These are phyloP conservation scores for Brenthis ino DNA, from an alignment of 2,888 invertebrate genomes.

Conservation along the genomic window DNA sequence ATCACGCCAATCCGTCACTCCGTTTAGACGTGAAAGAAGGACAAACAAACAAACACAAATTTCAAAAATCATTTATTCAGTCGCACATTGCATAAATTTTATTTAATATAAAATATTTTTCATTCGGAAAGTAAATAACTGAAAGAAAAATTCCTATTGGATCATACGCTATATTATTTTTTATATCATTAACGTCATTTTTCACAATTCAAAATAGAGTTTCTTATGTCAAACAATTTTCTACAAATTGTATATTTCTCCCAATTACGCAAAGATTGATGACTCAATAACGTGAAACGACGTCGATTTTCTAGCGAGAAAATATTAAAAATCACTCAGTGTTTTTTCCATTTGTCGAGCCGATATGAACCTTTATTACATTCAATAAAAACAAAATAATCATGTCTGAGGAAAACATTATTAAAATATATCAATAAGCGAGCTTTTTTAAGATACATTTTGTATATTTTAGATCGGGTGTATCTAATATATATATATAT, in stretches of 20 bases:
- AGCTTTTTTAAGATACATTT: too few relatives aligned
- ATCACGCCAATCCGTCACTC: too few relatives aligned
- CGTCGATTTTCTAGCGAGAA: constrained; percentile 28
- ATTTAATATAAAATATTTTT: too few relatives aligned
- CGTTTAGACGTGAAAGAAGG: too few relatives aligned
- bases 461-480: too few relatives aligned
- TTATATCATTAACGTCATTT: not conserved
- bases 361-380: constrained; percentile 1
- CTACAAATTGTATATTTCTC: constrained; percentile 31
- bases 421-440: not conserved
- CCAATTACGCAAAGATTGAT: constrained; percentile 41
- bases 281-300: constrained; percentile 35
- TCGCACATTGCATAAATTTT: too few relatives aligned
- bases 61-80: too few relatives aligned
- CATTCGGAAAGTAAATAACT: too few relatives aligned
- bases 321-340: constrained; percentile 40
- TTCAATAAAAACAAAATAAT: not conserved
- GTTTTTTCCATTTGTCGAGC: constrained; percentile 25
- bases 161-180: too few relatives aligned
- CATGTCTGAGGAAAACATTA: not conserved
- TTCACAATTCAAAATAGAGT: not conserved
- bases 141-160: too few relatives aligned
- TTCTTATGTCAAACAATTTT: not conserved
- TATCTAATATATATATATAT: too few relatives aligned
- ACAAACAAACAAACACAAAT: too few relatives aligned